phyloP scores from a whole-genome alignment of 1,140 invertebrate genomes.

The Temnothorax curvispinosus region DNA sequence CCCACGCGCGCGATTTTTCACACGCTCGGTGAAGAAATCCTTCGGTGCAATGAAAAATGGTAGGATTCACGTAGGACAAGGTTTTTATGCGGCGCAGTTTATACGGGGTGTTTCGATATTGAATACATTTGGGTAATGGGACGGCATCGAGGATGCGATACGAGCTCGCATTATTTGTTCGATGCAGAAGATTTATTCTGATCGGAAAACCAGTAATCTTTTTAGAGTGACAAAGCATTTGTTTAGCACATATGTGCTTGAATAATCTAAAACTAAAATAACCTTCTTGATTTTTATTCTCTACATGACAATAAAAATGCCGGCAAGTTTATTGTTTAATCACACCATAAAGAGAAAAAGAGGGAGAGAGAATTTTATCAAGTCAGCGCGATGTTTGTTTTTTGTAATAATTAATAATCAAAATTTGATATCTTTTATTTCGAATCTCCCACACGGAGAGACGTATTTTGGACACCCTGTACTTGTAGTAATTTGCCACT shows the following conservation, averaged over 20 bases:
- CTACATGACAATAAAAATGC: neutral
- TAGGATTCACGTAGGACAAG: slow-evolving; percentile 6
- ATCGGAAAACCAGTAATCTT: neutral
- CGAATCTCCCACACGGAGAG: neutral
- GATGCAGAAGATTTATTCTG: neutral
- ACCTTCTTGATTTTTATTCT: neutral
- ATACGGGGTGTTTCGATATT: neutral
- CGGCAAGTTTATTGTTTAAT: neutral
- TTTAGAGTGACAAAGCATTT: neutral
- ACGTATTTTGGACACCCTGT: slow-evolving; percentile 9
- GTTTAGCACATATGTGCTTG: neutral
- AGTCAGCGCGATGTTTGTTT: neutral
- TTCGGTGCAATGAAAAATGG: slow-evolving; percentile 45
- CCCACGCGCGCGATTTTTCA: slow-evolving; percentile 47
- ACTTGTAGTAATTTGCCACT: slow-evolving; percentile 55
- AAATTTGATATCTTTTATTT: slow-evolving; percentile 1
- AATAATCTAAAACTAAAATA: neutral
- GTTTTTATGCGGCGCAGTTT: neutral
- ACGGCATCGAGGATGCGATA: neutral
- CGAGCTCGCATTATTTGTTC: neutral
- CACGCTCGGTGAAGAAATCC: slow-evolving; percentile 33
- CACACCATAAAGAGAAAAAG: neutral
- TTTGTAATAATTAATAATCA: neutral
- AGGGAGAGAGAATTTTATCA: neutral
- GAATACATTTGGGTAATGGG: slow-evolving; percentile 14